Conservation (phyloP, 1,140 invertebrate species). For the Plutomurus gul region DNA sequence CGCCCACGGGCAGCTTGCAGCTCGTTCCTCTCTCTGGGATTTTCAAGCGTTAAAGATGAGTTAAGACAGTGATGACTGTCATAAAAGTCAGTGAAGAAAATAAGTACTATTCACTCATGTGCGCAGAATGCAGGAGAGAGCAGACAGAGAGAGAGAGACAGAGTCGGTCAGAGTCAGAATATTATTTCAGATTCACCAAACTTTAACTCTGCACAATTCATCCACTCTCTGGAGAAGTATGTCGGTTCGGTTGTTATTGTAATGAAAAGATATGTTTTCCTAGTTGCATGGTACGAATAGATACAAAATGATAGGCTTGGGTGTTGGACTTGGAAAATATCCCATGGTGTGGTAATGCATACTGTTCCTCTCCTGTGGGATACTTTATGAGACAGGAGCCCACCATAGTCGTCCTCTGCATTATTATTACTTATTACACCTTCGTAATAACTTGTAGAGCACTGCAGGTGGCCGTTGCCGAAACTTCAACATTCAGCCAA, state of each 20-base stretch:
- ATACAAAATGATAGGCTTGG: neutral
- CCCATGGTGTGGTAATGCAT: slow-evolving; percentile 12
- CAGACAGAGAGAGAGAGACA: too few relatives aligned
- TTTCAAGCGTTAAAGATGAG: slow-evolving; percentile 15
- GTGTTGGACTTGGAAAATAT: slow-evolving; percentile 1
- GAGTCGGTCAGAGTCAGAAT: too few relatives aligned
- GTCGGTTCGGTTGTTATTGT: too few relatives aligned
- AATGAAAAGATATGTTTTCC: too few relatives aligned
- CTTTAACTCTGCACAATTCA: too few relatives aligned
- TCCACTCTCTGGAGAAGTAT: neutral
- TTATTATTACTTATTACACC: slow-evolving; percentile 35
- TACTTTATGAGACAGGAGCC: slow-evolving; percentile 31
- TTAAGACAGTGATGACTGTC: slow-evolving; percentile 32
- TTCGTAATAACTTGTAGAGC: slow-evolving; percentile 28
- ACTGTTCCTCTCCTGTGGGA: neutral
- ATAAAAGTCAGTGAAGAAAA: slow-evolving; percentile 7
- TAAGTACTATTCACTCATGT: neutral
- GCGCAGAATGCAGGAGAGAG: too few relatives aligned
- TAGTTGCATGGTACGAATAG: neutral
- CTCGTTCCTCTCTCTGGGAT: neutral
- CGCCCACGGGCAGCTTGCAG: neutral
- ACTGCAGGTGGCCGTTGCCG: slow-evolving; percentile 19
- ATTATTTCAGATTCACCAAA: too few relatives aligned
- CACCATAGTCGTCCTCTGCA: slow-evolving; percentile 23
- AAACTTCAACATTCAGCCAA: slow-evolving; percentile 14